Evolutionary conservation across 2,797 vertebrate species (phyloP).

Genomic region (Lutjanus argentimaculatus): DNA sequence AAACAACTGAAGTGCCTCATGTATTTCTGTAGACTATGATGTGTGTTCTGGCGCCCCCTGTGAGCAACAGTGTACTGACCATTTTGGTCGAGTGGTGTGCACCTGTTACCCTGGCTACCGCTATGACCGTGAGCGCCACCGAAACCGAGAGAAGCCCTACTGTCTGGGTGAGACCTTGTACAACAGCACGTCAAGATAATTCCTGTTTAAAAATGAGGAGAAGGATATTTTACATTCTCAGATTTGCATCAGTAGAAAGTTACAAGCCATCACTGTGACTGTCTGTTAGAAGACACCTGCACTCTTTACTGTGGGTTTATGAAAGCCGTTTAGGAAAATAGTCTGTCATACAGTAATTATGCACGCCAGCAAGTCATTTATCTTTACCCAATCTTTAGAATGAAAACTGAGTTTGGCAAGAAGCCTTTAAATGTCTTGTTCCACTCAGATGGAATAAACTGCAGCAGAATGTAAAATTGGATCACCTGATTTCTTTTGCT

Average conservation of each 20-base stretch:
- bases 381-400: not conserved
- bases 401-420: not conserved
- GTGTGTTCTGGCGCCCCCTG: constrained; percentile 95
- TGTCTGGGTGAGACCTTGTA: constrained; percentile 90
- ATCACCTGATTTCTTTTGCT: not conserved
- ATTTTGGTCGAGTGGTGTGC: constrained; percentile 96
- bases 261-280: not conserved
- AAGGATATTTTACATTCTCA: not conserved
- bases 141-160: constrained; percentile 93
- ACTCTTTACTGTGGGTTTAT: no score
- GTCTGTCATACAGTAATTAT: not conserved
- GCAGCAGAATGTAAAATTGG: not conserved
- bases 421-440: not conserved
- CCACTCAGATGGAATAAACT: constrained; percentile 1
- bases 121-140: constrained; percentile 95
- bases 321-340: not conserved
- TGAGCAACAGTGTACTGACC: constrained; percentile 98
- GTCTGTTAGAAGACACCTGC: no score
- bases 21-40: constrained; percentile 87
- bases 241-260: not conserved
- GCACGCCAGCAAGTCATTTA: not conserved
- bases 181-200: not conserved
- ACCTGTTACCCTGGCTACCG: constrained; percentile 96
- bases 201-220: not conserved
- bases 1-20: constrained; percentile 3